Percentiles rank a stretch among this genome's conserved stretches.
Evolutionary conservation across 2,113 vertebrate species (phyloP).

Genomic region (Puffinus mauretanicus): DNA sequence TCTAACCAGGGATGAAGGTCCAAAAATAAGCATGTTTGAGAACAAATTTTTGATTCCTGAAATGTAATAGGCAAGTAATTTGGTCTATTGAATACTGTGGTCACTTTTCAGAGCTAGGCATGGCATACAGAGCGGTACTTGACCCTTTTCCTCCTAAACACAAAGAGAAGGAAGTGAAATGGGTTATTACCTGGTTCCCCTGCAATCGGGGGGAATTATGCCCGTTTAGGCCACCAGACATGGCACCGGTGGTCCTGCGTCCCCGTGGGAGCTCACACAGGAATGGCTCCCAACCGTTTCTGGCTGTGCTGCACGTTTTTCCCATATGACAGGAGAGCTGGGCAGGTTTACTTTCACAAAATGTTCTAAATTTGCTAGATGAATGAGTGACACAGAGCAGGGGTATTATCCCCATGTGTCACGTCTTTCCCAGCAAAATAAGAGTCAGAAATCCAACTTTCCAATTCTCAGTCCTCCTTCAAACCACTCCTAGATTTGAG

Average conservation of each 20-base stretch:
- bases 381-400: background rate
- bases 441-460: background rate
- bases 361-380: background rate
- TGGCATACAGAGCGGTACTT: background rate
- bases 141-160: background rate
- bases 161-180: background rate
- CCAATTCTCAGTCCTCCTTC: background rate
- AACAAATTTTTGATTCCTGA: background rate
- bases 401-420: background rate
- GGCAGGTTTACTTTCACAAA: background rate
- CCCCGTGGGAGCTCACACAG: background rate
- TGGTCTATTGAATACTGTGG: background rate
- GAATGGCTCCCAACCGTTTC: background rate
- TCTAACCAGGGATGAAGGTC: background rate
- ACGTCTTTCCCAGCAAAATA: background rate
- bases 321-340: background rate
- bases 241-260: background rate
- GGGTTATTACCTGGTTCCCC: background rate
- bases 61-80: background rate
- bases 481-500: background rate
- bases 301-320: background rate
- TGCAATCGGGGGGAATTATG: background rate
- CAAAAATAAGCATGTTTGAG: background rate
- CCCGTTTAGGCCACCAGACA: background rate
- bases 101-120: background rate